These are phyloP conservation scores for Zeugodacus cucurbitae DNA, from an alignment of 1,140 invertebrate genomes.

Conservation along the genomic window DNA sequence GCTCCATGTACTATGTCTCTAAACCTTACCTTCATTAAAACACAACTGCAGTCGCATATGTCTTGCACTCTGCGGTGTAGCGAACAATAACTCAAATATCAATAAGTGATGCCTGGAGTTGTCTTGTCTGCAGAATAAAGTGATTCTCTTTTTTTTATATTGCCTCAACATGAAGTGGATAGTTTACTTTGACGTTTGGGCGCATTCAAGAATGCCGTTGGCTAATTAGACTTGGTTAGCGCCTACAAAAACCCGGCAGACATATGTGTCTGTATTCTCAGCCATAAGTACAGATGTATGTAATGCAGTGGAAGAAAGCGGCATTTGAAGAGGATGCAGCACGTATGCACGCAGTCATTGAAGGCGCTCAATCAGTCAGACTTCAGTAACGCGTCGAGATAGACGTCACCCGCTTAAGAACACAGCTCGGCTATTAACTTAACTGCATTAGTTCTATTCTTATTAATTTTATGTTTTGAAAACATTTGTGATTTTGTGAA, in stretches of 20 bases:
- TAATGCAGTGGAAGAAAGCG: background rate
- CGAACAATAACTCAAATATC: background rate
- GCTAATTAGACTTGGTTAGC: conserved; percentile 46
- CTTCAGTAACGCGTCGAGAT: background rate
- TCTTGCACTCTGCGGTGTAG: background rate
- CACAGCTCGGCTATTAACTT: background rate
- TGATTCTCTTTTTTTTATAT: background rate
- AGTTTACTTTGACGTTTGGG: background rate
- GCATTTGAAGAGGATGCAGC: conserved; percentile 29
- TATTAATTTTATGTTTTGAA: background rate
- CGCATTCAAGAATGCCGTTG: background rate
- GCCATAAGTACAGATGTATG: background rate
- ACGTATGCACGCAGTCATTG: background rate
- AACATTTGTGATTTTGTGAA: background rate
- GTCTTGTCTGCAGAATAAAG: conserved; percentile 17
- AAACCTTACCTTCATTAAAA: too few relatives aligned
- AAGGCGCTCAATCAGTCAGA: conserved; percentile 5
- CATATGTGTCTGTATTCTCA: background rate
- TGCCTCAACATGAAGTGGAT: background rate
- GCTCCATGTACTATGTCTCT: too few relatives aligned
- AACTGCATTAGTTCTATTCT: background rate
- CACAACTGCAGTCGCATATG: background rate
- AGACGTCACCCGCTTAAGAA: background rate
- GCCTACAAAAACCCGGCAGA: conserved; percentile 40
- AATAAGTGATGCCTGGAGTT: background rate